Evolutionary conservation across 2,888 invertebrate species (phyloP).

Genomic region (Megaustenia siamemsis): DNA sequence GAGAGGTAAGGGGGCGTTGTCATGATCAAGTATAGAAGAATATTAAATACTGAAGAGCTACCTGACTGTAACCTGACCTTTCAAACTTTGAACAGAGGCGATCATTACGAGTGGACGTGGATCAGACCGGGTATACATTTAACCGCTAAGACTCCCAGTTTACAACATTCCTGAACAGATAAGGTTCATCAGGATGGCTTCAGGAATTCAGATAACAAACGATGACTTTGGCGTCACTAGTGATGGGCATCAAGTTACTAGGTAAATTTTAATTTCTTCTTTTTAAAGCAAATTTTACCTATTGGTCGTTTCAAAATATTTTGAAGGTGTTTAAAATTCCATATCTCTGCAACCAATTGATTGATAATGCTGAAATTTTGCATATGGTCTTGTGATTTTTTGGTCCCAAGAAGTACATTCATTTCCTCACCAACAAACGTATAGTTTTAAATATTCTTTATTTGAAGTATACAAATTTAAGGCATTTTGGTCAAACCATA

Average conservation of each 20-base stretch:
- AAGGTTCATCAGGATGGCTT: neutral
- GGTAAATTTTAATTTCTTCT: constrained; percentile 52
- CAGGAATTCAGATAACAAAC: constrained; percentile 53
- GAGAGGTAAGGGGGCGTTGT: neutral
- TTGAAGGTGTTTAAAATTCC: too few relatives aligned
- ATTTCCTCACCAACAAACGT: too few relatives aligned
- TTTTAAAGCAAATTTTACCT: neutral
- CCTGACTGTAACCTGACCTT: too few relatives aligned
- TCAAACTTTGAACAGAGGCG: constrained; percentile 27
- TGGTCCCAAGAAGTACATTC: too few relatives aligned
- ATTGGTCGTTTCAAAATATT: too few relatives aligned
- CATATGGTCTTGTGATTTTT: too few relatives aligned
- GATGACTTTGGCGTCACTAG: constrained; percentile 65
- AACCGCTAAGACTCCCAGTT: neutral
- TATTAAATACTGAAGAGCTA: constrained; percentile 9
- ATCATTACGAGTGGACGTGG: too few relatives aligned
- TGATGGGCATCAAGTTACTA: constrained; percentile 62
- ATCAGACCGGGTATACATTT: neutral
- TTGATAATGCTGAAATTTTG: too few relatives aligned
- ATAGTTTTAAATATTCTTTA: too few relatives aligned
- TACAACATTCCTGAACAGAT: neutral
- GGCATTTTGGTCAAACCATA: too few relatives aligned
- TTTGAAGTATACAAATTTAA: too few relatives aligned
- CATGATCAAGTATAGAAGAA: neutral
- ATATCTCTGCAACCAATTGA: too few relatives aligned